These are phyloP conservation scores for Agrotis exclamationis DNA, from an alignment of 2,888 invertebrate species.

Conservation along the genomic window DNA sequence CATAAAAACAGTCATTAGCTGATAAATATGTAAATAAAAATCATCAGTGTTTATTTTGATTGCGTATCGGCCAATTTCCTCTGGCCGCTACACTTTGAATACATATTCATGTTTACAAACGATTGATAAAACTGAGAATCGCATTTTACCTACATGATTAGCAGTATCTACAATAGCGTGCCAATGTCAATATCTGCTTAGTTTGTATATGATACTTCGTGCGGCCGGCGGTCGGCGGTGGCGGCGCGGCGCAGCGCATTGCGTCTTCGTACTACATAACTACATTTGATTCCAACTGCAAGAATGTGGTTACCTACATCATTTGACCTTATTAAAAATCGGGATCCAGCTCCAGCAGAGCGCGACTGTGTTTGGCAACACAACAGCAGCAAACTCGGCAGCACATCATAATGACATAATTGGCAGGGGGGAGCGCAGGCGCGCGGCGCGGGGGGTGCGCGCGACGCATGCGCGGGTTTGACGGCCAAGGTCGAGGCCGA, in stretches of 20 bases:
- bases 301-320: constrained; percentile 55
- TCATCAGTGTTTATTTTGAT: constrained; percentile 36
- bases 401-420: constrained; percentile 89
- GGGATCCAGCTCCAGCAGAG: constrained; percentile 79
- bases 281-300: constrained; percentile 19
- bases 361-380: constrained; percentile 87
- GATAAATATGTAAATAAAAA: constrained; percentile 52
- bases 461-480: constrained; percentile 90
- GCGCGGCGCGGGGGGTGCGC: constrained; percentile 73
- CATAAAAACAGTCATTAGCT: constrained; percentile 17
- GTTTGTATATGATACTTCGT: not conserved
- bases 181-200: constrained; percentile 38
- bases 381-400: constrained; percentile 76
- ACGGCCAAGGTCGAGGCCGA: constrained; percentile 91
- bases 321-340: constrained; percentile 70
- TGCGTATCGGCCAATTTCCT: constrained; percentile 17
- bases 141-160: constrained; percentile 24
- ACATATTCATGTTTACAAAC: constrained; percentile 38
- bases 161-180: constrained; percentile 17
- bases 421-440: constrained; percentile 79
- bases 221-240: not conserved
- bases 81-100: constrained; percentile 5
- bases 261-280: constrained; percentile 33
- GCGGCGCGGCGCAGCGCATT: not conserved
- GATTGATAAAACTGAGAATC: constrained; percentile 32